These are phyloP conservation scores for Drosophila differens DNA, from an alignment of 2,888 invertebrate genomes.

Conservation along the genomic window DNA sequence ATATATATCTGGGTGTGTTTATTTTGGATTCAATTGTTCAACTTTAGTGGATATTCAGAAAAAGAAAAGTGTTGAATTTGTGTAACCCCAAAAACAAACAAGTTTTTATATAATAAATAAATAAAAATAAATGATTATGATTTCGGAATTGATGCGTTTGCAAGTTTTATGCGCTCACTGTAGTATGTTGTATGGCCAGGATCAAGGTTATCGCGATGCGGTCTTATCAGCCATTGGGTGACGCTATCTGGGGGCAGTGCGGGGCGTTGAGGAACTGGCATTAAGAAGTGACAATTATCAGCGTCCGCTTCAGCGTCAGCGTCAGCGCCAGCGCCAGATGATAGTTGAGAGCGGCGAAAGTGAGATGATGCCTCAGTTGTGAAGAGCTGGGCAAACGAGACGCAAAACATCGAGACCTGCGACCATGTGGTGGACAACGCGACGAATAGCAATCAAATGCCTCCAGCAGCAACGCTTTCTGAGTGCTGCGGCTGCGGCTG, in stretches of 20 bases:
- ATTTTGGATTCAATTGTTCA: neutral
- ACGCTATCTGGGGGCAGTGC: slow-evolving; percentile 9
- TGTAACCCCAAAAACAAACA: neutral
- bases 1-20: neutral
- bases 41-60: no score
- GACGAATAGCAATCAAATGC: slow-evolving; percentile 38
- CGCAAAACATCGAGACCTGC: slow-evolving; percentile 2
- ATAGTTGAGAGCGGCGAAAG: slow-evolving; percentile 42
- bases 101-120: neutral
- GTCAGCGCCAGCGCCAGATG: slow-evolving; percentile 14
- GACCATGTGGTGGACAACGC: slow-evolving; percentile 61
- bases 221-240: slow-evolving; percentile 38
- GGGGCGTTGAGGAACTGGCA: slow-evolving; percentile 16
- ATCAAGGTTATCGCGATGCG: slow-evolving; percentile 66
- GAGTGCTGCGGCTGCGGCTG: slow-evolving; percentile 15
- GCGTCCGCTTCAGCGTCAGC: slow-evolving; percentile 14
- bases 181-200: slow-evolving; percentile 41
- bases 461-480: slow-evolving; percentile 16
- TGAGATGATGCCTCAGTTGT: slow-evolving; percentile 38
- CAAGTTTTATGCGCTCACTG: neutral
- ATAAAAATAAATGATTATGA: neutral
- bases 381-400: slow-evolving; percentile 8
- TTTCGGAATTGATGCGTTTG: neutral
- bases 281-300: slow-evolving; percentile 38
- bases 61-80: no score